A percentile compares a stretch with the other conserved stretches of the same genome.
These are phyloP conservation scores for Belonocnema kinseyi DNA, from an alignment of 1,140 invertebrate genomes.

Conservation along the genomic window DNA sequence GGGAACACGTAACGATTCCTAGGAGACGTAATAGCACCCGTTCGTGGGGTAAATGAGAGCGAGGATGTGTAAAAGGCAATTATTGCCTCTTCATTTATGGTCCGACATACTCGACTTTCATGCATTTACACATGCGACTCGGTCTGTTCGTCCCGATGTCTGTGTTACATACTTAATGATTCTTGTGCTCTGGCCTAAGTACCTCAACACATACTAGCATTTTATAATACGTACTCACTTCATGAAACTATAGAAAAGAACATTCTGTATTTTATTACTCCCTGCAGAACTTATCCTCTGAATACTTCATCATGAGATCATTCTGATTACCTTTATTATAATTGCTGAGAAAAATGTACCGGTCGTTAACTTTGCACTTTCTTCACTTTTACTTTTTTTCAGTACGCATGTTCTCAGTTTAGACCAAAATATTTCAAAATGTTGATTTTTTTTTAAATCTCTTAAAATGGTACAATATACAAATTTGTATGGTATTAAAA, in stretches of 20 bases:
- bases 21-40: constrained; percentile 64
- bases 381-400: too few species aligned
- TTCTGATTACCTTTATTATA: too few species aligned
- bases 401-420: too few species aligned
- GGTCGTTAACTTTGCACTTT: too few species aligned
- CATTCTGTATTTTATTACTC: background rate
- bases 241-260: background rate
- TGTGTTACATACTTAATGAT: constrained; percentile 16
- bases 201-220: background rate
- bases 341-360: too few species aligned
- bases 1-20: constrained; percentile 56
- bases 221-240: background rate
- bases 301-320: too few species aligned
- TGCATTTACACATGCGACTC: constrained; percentile 41
- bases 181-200: constrained; percentile 16
- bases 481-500: too few species aligned
- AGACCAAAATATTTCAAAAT: too few species aligned
- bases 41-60: constrained; percentile 62
- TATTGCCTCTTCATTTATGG: constrained; percentile 68
- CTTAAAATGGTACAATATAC: too few species aligned
- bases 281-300: background rate
- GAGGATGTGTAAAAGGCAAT: constrained; percentile 72
- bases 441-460: too few species aligned
- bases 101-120: constrained; percentile 57
- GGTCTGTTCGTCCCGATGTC: background rate